These are phyloP conservation scores for Griposia aprilina DNA, from an alignment of 2,888 invertebrate species.

Conservation along the genomic window DNA sequence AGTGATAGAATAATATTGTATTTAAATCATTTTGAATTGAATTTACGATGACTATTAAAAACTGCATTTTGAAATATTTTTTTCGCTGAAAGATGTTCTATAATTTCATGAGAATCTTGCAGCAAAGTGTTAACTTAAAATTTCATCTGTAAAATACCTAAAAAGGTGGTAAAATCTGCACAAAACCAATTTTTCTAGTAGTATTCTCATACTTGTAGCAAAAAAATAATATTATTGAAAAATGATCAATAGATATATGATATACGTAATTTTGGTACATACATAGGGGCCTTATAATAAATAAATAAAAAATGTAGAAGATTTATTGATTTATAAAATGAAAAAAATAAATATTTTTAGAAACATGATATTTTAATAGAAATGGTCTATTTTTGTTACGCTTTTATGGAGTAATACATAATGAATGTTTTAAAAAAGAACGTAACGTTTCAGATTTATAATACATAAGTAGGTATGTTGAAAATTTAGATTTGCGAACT, in stretches of 20 bases:
- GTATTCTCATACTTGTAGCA: constrained; percentile 75
- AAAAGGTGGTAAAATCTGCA: constrained; percentile 24
- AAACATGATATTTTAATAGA: constrained; percentile 80
- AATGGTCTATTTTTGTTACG: constrained; percentile 89
- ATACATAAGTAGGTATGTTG: no score
- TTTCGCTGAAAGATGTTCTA: constrained; percentile 45
- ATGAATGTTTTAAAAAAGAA: constrained; percentile 72
- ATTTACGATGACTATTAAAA: constrained; percentile 54
- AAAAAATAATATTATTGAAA: constrained; percentile 61
- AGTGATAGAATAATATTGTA: constrained; percentile 65
- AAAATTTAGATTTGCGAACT: constrained; percentile 40
- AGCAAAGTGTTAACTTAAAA: constrained; percentile 14
- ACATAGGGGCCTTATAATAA: constrained; percentile 85
- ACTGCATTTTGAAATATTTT: constrained; percentile 40
- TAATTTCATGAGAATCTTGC: constrained; percentile 38
- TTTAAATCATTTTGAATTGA: constrained; percentile 61
- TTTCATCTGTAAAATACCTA: constrained; percentile 7
- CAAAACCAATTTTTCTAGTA: constrained; percentile 40
- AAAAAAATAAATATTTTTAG: constrained; percentile 82
- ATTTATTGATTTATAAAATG: constrained; percentile 78
- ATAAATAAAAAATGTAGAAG: constrained; percentile 72
- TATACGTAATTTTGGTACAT: constrained; percentile 88
- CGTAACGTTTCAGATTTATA: constrained; percentile 51
- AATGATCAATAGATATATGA: constrained; percentile 80
- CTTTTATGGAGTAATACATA: constrained; percentile 82